Conservation (phyloP, 2,797 vertebrate genomes). For the Hippopotamyrus pictus region DNA sequence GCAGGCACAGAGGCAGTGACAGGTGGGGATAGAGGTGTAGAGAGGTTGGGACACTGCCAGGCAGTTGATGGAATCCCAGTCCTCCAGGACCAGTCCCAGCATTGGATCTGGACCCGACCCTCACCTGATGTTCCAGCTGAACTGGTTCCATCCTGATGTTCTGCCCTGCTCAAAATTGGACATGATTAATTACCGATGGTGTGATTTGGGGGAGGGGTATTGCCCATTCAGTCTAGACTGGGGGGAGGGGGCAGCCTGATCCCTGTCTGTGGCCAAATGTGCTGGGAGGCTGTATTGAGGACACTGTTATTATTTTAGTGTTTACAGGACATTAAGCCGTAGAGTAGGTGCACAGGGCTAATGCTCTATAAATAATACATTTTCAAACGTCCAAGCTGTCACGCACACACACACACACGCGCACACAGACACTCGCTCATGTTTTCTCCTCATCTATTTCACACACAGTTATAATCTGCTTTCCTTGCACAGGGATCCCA, state of each 20-base stretch:
- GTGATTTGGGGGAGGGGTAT: slow-evolving; percentile 30
- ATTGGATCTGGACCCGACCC: slow-evolving; percentile 51
- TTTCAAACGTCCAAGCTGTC: neutral
- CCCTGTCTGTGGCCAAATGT: neutral
- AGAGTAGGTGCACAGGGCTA: neutral
- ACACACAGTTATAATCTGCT: neutral
- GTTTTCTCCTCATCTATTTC: neutral
- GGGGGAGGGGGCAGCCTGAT: slow-evolving; percentile 31
- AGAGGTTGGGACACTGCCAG: slow-evolving; percentile 19
- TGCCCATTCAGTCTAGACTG: slow-evolving; percentile 45
- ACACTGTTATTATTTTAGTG: neutral
- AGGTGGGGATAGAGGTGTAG: slow-evolving; percentile 23
- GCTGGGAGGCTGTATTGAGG: neutral
- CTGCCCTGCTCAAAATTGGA: slow-evolving; percentile 39
- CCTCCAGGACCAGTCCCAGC: slow-evolving; percentile 43
- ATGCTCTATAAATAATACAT: neutral
- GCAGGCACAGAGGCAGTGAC: slow-evolving; percentile 8
- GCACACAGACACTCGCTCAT: neutral
- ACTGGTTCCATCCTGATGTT: slow-evolving; percentile 48
- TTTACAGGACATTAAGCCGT: neutral
- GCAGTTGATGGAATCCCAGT: slow-evolving; percentile 37
- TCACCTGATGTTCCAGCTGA: slow-evolving; percentile 55
- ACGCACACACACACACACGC: neutral
- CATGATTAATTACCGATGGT: slow-evolving; percentile 61
- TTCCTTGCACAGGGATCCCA: neutral